Evolutionary conservation across 1,140 invertebrate species (phyloP).

Genomic region (Scaptomyza pallida): DNA sequence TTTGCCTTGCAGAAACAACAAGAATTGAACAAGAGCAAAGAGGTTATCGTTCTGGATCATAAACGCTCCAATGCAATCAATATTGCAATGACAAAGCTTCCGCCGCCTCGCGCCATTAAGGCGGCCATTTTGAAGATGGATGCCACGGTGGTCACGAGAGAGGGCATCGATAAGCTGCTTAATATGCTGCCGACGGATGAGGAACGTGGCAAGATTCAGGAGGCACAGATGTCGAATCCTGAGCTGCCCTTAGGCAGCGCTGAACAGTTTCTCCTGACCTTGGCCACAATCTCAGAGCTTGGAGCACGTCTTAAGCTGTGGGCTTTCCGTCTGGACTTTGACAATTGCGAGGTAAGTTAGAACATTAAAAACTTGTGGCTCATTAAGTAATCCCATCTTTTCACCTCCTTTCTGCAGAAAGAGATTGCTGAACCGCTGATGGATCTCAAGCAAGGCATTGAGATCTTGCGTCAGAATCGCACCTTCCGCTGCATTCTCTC

Average conservation of each 20-base stretch:
- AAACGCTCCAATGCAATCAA: constrained; percentile 99
- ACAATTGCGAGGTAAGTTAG: constrained; percentile 93
- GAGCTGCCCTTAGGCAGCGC: constrained; percentile 98
- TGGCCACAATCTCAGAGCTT: constrained; percentile 98
- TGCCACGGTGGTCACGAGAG: constrained; percentile 98
- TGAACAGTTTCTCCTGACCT: constrained; percentile 98
- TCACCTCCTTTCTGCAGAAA: constrained; percentile 85
- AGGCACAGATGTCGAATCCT: constrained; percentile 95
- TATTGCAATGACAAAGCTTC: constrained; percentile 99
- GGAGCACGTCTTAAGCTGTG: constrained; percentile 97
- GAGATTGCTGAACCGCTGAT: constrained; percentile 99
- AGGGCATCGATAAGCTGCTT: constrained; percentile 99
- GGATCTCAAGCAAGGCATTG: constrained; percentile 98
- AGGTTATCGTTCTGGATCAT: constrained; percentile 97
- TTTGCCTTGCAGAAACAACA: constrained; percentile 93
- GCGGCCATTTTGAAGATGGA: constrained; percentile 99
- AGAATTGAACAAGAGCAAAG: constrained; percentile 96
- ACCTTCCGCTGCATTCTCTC: constrained; percentile 98
- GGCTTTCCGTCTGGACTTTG: constrained; percentile 99
- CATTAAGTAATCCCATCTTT: not conserved
- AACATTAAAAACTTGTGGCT: not conserved
- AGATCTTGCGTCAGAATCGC: constrained; percentile 94
- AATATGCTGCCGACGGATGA: constrained; percentile 99
- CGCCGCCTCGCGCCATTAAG: constrained; percentile 98
- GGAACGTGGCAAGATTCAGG: constrained; percentile 97